Conservation (phyloP, 2,113 vertebrate species). For the Amblyopsis rosae region DNA sequence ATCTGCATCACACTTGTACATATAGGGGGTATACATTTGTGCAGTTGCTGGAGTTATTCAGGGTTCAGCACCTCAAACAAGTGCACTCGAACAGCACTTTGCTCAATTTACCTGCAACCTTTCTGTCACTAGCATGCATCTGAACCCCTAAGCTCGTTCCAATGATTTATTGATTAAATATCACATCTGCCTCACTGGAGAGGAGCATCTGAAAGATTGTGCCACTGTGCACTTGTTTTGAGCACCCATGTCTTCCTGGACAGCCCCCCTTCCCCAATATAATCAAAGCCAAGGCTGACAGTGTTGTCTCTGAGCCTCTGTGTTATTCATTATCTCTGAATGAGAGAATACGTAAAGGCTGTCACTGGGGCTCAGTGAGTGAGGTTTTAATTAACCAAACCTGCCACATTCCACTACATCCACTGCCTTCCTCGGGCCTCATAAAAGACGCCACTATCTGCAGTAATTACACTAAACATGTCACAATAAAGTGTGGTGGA, state of each 20-base stretch:
- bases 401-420: constrained; percentile 70
- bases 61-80: neutral
- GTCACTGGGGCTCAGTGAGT: constrained; percentile 65
- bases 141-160: neutral
- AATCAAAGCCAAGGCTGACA: constrained; percentile 53
- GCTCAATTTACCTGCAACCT: neutral
- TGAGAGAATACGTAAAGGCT: constrained; percentile 70
- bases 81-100: neutral
- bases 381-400: constrained; percentile 74
- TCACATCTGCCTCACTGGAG: constrained; percentile 11
- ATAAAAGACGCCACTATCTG: constrained; percentile 69
- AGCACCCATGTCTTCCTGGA: constrained; percentile 29
- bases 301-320: constrained; percentile 57
- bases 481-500: constrained; percentile 59
- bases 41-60: neutral
- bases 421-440: constrained; percentile 64
- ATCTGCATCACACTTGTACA: neutral
- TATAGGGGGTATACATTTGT: too few relatives aligned
- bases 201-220: constrained; percentile 21
- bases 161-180: constrained; percentile 11
- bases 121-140: neutral
- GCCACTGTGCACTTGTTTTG: constrained; percentile 5
- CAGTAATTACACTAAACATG: constrained; percentile 69
- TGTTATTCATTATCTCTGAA: constrained; percentile 70
- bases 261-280: constrained; percentile 10